A percentile compares a stretch with the other conserved stretches of the same genome.
Evolutionary conservation across 2,888 invertebrate genomes (phyloP).

Genomic region (Drosophila anomalata): DNA sequence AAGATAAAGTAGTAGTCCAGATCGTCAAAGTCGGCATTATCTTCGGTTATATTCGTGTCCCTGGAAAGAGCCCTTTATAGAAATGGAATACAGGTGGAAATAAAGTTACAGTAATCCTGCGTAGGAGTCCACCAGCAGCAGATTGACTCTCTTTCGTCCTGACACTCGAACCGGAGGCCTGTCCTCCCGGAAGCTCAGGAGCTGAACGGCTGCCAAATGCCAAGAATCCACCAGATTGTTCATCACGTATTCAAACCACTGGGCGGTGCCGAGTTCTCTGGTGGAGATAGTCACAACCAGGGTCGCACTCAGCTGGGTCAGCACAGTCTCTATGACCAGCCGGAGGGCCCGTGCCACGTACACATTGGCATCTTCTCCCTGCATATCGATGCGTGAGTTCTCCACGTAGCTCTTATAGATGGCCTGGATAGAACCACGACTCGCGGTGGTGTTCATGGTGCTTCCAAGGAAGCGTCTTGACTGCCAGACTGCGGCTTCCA

Average conservation of each 20-base stretch:
- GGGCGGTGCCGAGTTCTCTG: neutral
- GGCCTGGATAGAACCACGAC: neutral
- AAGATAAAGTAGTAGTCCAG: conserved; percentile 78
- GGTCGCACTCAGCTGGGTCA: conserved; percentile 52
- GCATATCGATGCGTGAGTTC: conserved; percentile 49
- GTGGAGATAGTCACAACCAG: conserved; percentile 52
- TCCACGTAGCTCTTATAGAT: conserved; percentile 49
- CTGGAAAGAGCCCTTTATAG: conserved; percentile 6
- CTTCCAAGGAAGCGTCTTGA: neutral
- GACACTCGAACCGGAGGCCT: conserved; percentile 32
- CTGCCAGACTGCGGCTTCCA: neutral
- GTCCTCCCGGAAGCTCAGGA: conserved; percentile 36
- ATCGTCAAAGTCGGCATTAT: conserved; percentile 60
- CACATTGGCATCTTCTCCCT: conserved; percentile 50
- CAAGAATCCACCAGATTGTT: conserved; percentile 42
- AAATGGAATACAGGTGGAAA: neutral
- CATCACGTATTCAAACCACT: conserved; percentile 57
- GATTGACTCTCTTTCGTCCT: conserved; percentile 56
- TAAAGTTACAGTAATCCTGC: conserved; percentile 53
- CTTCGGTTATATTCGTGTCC: conserved; percentile 51
- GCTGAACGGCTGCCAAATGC: conserved; percentile 51
- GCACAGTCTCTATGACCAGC: conserved; percentile 55
- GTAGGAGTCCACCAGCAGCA: conserved; percentile 70
- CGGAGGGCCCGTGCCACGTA: conserved; percentile 51
- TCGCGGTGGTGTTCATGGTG: conserved; percentile 23